Evolutionary conservation across 2,888 invertebrate species (phyloP).

Genomic region (Anthrax anthrax): DNA sequence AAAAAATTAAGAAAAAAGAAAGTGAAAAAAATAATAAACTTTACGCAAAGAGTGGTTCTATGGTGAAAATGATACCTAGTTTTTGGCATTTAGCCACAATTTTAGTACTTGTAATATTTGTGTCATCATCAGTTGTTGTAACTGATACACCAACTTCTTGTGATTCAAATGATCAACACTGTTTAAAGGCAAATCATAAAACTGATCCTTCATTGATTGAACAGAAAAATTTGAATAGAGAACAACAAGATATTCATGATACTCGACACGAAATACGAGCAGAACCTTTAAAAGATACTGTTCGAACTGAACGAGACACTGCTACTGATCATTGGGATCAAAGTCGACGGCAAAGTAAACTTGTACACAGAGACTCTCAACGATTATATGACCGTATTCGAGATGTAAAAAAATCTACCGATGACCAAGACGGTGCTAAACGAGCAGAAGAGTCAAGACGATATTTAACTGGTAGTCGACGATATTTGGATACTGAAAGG

Average conservation of each 20-base stretch:
- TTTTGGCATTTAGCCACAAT: constrained; percentile 5
- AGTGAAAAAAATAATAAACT: no score
- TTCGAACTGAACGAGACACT: neutral
- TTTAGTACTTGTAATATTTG: constrained; percentile 1
- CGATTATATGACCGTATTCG: neutral
- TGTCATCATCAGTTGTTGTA: neutral
- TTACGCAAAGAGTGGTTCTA: neutral
- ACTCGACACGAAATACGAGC: no score
- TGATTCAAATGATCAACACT: neutral
- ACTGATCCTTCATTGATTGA: neutral
- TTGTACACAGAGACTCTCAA: neutral
- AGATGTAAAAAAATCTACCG: neutral
- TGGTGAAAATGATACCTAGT: constrained; percentile 6
- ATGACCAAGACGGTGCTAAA: neutral
- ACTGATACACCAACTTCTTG: neutral
- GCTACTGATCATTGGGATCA: neutral
- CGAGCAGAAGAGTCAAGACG: neutral
- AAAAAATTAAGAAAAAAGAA: neutral
- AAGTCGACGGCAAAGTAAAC: neutral
- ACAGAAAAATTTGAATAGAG: neutral
- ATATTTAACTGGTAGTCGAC: neutral
- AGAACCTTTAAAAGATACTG: neutral
- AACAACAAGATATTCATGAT: neutral
- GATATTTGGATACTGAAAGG: neutral
- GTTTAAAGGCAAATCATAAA: neutral